Base-by-base conservation (phyloP, 2,888 invertebrate species). In the Epicampocera succincta region DNA sequence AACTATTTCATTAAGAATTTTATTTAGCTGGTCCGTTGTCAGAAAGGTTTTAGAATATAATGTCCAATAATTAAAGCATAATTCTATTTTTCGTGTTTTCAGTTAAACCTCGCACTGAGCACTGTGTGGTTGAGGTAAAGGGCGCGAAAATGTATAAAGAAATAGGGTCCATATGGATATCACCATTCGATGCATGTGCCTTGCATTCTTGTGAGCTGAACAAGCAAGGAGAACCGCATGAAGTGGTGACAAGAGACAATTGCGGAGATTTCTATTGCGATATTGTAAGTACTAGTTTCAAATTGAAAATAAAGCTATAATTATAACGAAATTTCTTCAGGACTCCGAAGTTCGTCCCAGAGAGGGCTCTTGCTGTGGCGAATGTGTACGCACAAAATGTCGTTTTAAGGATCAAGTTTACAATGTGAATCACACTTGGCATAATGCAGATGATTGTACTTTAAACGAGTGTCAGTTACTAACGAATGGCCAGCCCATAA, bases 331-430 rank as follows among this genome's bases (percentile, higher is more conserved):
- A 3, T 25, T 15, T 15, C 15, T 80, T 0, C 66, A 91, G 91
- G 91, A 90, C 6, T 88, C 87, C 2, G 90, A 90, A 73, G 83
- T 89, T 25, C 88, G 86, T 0, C 83, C 84, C 3, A 84, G 85
- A 11, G 58, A 84, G 2, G 88, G 85, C 29, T 87, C 89, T 75
- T 91, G 91, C 54, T 91, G 91, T 68, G 90, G 91, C 0, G 87
- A 88, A 80, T 91, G 91, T 69, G 86, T 90, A 2, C 88, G 88
- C 52, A 90, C 88, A 1, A 89, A 90, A 84, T 91, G 91, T 58
- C 87, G 87, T 65, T 88, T 87, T 83, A 87, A 87, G 17, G 85
- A 87, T 25, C 86, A 86, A 66, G 83, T 89, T 15, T 89, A 89
- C 60, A 84, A 85, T 0, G 85, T 90, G 13, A 91, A 90, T 2